Base-by-base conservation (phyloP, 1,140 invertebrate genomes). In the Calosoma granatense region DNA sequence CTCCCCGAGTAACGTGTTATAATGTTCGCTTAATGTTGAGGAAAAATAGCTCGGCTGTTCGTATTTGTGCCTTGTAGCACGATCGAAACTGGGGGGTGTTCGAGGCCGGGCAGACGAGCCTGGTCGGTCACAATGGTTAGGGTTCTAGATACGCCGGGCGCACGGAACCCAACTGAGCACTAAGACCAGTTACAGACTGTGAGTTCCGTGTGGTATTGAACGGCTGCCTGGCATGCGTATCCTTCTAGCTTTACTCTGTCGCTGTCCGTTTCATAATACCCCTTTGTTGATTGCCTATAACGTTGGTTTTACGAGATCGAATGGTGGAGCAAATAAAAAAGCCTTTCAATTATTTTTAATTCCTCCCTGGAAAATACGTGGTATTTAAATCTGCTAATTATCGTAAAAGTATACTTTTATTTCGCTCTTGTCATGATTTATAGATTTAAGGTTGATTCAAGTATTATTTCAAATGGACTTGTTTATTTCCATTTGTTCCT, bases 281-380 rank as follows among this genome's bases (percentile, higher is more conserved):
- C 60, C 58, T 62, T 61, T 62, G 62, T 64, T 64, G 63, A 64
- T 64, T 64, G 63, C 61, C 63, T 61, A 64, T 64, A 64, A 64
- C 62, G 56, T 59, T 58, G 59, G 59, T 58, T 55, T 62, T 64
- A 60, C 41, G 59, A 57, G 55, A 56, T 60, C 60, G 57, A 57
- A 61, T 56, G 58, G 57, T 58, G 61, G 54, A 62, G 59, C 57
- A 62, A 64, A 59, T 62, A 59, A 59, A 58, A 60, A 53, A 61
- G 63, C 41, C 41, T 47, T 47, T 47, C 41, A 47, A 47, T 47
- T 47, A 47, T 47, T 47, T 47, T 47, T 47, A 47, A 47, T 47
- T 47, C 41, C 41, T 47, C 17, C 17, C 41, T 47, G 41, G 41
- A 9, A 47, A 47, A 17, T 47, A 47, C 41, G 41, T 47, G 41